Conservation (phyloP, 2,888 invertebrate species). For the Prenolepis imparis region DNA sequence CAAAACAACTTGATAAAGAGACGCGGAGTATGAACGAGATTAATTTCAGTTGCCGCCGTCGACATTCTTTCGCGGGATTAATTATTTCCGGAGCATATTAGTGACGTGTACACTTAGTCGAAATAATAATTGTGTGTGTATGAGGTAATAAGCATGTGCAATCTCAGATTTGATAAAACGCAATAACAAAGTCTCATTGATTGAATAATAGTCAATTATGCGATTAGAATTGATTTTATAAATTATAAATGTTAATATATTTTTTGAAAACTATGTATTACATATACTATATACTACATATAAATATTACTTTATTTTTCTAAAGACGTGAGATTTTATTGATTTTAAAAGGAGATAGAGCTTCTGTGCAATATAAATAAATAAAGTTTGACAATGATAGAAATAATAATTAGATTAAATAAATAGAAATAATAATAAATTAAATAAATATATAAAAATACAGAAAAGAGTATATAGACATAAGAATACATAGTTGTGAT, state of each 20-base stretch:
- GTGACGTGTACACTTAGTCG: conserved; percentile 34
- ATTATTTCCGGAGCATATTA: conserved; percentile 72
- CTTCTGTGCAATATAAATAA: neutral
- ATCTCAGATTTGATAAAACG: conserved; percentile 9
- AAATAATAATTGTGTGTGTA: conserved; percentile 39
- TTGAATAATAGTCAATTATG: conserved; percentile 18
- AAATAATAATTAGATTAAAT: neutral
- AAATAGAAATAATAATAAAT: neutral
- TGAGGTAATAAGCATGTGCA: neutral
- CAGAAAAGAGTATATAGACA: neutral
- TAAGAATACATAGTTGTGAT: neutral
- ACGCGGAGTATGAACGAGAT: conserved; percentile 53
- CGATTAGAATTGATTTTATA: neutral
- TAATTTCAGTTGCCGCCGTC: conserved; percentile 62
- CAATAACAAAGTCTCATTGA: conserved; percentile 9
- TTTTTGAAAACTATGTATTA: neutral
- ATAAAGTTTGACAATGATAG: neutral
- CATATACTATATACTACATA: neutral
- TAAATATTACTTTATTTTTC: neutral
- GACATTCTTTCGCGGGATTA: conserved; percentile 65
- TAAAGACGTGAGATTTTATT: neutral
- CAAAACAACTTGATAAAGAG: conserved; percentile 61
- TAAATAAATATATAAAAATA: neutral
- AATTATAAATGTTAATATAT: conserved; percentile 16
- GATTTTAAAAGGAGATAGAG: neutral